Evolutionary conservation across 2,888 invertebrate genomes (phyloP).

Genomic region (Pandemis heparana): DNA sequence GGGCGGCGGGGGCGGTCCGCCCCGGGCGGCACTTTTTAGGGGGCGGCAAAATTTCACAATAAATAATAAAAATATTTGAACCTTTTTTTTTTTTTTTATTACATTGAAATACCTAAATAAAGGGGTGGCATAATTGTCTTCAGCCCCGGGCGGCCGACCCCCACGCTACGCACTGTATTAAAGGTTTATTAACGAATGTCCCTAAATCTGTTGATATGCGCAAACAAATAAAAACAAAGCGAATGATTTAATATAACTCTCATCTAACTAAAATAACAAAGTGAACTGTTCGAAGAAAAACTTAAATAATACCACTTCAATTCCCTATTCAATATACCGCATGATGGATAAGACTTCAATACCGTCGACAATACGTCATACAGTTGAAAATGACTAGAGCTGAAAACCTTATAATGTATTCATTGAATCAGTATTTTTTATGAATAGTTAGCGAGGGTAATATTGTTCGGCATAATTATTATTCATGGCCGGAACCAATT

Average conservation of each 20-base stretch:
- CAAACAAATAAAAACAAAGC: background rate
- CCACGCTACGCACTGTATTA: too few species aligned
- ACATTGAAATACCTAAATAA: too few species aligned
- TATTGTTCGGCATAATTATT: slow-evolving; percentile 42
- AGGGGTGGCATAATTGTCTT: too few species aligned
- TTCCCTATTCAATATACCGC: background rate
- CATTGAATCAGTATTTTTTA: slow-evolving; percentile 29
- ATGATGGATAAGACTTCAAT: background rate
- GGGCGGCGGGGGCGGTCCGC: too few species aligned
- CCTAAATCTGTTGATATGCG: background rate
- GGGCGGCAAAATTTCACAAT: too few species aligned
- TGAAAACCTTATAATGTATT: slow-evolving; percentile 13
- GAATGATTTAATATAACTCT: background rate
- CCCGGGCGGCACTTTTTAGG: too few species aligned
- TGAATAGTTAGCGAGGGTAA: slow-evolving; percentile 38
- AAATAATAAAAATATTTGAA: too few species aligned
- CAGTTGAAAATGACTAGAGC: background rate
- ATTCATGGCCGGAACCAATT: slow-evolving; percentile 42
- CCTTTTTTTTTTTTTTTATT: too few species aligned
- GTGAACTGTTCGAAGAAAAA: background rate
- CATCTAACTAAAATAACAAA: background rate
- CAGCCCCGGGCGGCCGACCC: too few species aligned
- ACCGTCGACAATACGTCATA: slow-evolving; percentile 8
- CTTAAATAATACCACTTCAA: background rate
- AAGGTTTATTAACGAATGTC: background rate